Evolutionary conservation across 2,113 vertebrate species (phyloP), one percentile per base, ranked within the genome.

Genomic region (Cyanoramphus novaezelandiae): DNA sequence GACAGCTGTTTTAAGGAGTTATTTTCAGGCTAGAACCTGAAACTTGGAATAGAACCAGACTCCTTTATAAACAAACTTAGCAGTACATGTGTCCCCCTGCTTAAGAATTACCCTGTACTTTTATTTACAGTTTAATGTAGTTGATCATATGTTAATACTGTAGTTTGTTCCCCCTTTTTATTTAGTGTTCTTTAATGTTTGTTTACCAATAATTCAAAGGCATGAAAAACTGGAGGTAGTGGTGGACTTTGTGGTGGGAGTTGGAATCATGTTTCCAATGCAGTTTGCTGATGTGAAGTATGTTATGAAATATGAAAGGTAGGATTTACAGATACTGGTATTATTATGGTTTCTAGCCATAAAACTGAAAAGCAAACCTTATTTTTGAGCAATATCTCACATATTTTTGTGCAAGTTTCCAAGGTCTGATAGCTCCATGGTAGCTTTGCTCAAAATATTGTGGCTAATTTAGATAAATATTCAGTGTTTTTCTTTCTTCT

Each of bases 1-100:
- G 85, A 90, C 94, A 95, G 88, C 92, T 96, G 95, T 88, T 95
- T 93, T 92, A 78, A 96, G 90, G 50, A 94, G 96, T 88, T 97
- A 97, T 97, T 96, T 96, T 96, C 82, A 83, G 93, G 71, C 71
- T 95, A 93, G 92, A 95, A 96, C 29, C 3, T 93, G 90, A 86
- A 96, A 59, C 88, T 92, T 96, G 94, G 95, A 96, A 65, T 80
- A 86, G 85, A 81, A 90, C 90, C 93, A 95, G 76, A 31, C 43
- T 87, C 44, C 59, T 91, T 88, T 63, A 74, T 86, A 94, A 94
- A 96, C 92, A 95, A 95, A 86, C 76, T 77, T 41, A 63, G 67
- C 67, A 63, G 43, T 67, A 7, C 33, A 21, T 46, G 23, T 39
- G 7, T 29, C 52, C 44, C 52, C 46, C 37, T 13, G 10, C 27